Base-by-base conservation (phyloP, 2,888 invertebrate genomes). In the Gnatocerus cornutus region DNA sequence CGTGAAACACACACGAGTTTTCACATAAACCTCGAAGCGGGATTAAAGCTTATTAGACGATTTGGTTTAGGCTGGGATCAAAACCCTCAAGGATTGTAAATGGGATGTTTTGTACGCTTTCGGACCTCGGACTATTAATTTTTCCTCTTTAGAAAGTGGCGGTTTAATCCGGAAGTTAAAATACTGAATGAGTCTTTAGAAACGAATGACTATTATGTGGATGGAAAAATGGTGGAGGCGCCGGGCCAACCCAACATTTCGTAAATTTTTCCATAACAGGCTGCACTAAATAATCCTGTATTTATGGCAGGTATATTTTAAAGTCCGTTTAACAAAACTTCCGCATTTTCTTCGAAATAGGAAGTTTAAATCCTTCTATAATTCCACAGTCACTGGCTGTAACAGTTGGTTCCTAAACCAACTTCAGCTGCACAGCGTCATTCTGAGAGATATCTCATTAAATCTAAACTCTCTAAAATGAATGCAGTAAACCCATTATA, bases 1-100 rank as follows among this genome's bases (percentile, higher is more conserved):
- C 7, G 48, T 45, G 30, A 45, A 58, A 45, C 45, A 61, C 21
- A 61, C 45, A 46, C 13, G 45, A 61, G 48, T 21, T 45, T 30
- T 43, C 58, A 16, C 48, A 48, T 61, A 50, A 46, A 61, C 39
- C 61, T 50, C 48, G 29, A 30, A 30, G 13, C 39, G 39, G 21
- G 16, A 61, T 61, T 61, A 61, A 58, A 61, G 61, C 61, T 33
- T 61, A 61, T 61, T 61, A 61, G 30, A 46, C 59, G 46, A 59
- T 59, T 59, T 10, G 46, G 59, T 30, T 29, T 45, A 43, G 27
- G 43, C 43, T 21, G 21, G 14, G 30, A 46, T 46, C 29, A 46
- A 46, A 46, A 3, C 46, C 46, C 14, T 5, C 46, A 46, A 46
- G 46, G 16, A 46, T 46, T 46, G 14, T 21, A 46, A 46, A 16